Evolutionary conservation across 2,888 invertebrate genomes (phyloP), one percentile per base, ranked within the genome.

Genomic region (Micropterix aruncella): DNA sequence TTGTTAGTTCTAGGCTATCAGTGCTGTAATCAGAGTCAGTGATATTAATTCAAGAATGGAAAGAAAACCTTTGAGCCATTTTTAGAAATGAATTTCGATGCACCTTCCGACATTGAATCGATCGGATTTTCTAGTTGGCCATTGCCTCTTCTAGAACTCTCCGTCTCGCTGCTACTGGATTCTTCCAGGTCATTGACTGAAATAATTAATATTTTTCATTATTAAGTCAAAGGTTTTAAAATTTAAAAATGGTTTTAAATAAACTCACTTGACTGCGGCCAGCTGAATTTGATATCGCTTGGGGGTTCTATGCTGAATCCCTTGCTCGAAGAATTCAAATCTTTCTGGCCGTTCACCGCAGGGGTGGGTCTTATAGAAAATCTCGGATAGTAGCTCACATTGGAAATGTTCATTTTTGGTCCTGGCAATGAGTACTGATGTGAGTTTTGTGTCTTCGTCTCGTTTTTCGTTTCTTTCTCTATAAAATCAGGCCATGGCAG

Each of bases 141-240:
- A 12, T 12, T 27, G 5, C 27, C 27, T 27, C 27, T 27, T 27
- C 27, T 27, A 27, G 27, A 27, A 27, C 27, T 27, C 5, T 27
- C 27, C 12, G 27, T 27, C 5, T 66, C 54, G 55, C 63, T 53
- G 52, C 58, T 53, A 50, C 56, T 53, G 52, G 59, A 58, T 18
- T 60, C 68, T 56, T 71, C 70, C 55, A 78, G 59, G 54, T 74
- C 71, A 55, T 77, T 77, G 56, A 77, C 78, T 78, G 65, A 53
- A 70, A 72, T 46, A 27, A 27, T 27, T 27, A 27, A 27, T 12
- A 7, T 27, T 27, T 27, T 5, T 12, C 27, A 12, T 27, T 27
- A 5, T 7, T 12, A 5, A 27, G 12, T 27, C 7, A 27, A 27
- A 27, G 12, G 5, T 27, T 12, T 27, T 27, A 7, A 12, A 27